phyloP scores from a whole-genome alignment of 1,140 invertebrate species.

The Chionoecetes opilio region DNA sequence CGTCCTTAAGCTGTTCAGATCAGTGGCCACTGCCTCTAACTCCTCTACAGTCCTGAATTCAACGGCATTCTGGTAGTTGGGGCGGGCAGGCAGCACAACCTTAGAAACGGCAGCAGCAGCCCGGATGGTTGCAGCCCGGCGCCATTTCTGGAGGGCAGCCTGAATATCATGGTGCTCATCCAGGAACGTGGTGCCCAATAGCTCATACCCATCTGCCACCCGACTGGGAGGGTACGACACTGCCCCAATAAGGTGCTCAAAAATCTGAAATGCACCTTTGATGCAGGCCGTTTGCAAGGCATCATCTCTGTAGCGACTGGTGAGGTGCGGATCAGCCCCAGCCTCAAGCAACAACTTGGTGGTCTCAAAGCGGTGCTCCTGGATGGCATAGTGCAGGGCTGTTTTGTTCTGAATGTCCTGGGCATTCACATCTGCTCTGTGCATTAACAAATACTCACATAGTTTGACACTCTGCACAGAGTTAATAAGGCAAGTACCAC shows the following conservation, averaged over 20 bases:
- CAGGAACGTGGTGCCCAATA: constrained; percentile 93
- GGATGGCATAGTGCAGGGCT: constrained; percentile 96
- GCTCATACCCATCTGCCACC: constrained; percentile 92
- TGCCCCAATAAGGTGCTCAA: constrained; percentile 89
- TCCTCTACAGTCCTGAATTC: constrained; percentile 90
- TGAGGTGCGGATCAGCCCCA: constrained; percentile 90
- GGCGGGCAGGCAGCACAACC: constrained; percentile 85
- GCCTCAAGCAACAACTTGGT: constrained; percentile 91
- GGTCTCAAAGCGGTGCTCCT: constrained; percentile 93
- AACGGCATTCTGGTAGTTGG: constrained; percentile 87
- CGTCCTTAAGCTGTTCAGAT: constrained; percentile 92
- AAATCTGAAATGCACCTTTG: constrained; percentile 93
- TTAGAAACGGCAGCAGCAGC: constrained; percentile 81
- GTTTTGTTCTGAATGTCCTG: constrained; percentile 95
- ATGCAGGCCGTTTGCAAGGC: constrained; percentile 95
- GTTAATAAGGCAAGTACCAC: constrained; percentile 97
- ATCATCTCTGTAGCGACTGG: constrained; percentile 93
- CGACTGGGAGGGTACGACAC: constrained; percentile 84
- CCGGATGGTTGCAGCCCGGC: constrained; percentile 82
- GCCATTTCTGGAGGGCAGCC: constrained; percentile 81
- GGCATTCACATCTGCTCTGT: constrained; percentile 83
- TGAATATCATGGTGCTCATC: constrained; percentile 86
- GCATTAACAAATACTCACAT: constrained; percentile 90
- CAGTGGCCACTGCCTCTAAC: constrained; percentile 88
- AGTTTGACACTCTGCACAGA: constrained; percentile 93